Evolutionary conservation across 2,797 vertebrate species (phyloP).

Genomic region (Lepus townsendii): DNA sequence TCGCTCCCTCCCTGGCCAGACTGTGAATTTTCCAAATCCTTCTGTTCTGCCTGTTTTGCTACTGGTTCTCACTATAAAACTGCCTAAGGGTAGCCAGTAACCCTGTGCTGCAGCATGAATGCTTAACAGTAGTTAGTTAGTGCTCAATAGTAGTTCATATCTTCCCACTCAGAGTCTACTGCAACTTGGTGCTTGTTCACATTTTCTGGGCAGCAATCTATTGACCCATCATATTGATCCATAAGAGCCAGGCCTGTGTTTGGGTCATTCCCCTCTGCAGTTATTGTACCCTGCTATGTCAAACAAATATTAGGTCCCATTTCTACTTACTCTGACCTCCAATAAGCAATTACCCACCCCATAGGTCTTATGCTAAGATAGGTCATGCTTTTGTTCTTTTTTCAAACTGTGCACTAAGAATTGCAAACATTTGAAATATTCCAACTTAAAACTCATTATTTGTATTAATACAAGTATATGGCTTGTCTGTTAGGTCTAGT

Average conservation of each 20-base stretch:
- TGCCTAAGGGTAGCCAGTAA: not conserved
- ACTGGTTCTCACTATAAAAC: not conserved
- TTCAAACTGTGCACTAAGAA: not conserved
- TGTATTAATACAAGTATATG: not conserved
- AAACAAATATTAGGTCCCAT: not conserved
- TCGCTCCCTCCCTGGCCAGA: too few relatives aligned
- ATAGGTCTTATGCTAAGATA: not conserved
- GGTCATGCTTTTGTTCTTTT: not conserved
- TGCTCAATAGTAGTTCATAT: not conserved
- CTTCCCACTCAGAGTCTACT: not conserved
- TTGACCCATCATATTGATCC: not conserved
- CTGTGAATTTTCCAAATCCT: too few relatives aligned
- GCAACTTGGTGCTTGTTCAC: not conserved
- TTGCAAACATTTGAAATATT: conserved; percentile 1
- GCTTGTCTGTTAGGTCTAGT: conserved; percentile 12
- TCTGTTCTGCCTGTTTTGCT: too few relatives aligned
- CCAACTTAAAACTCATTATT: not conserved
- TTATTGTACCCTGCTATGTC: not conserved
- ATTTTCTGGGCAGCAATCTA: not conserved
- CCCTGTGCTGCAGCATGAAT: too few relatives aligned
- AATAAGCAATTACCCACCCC: not conserved
- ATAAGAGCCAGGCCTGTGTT: not conserved
- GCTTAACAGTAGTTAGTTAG: not conserved
- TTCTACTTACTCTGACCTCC: not conserved
- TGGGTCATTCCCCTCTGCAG: not conserved